phyloP scores from a whole-genome alignment of 2,113 vertebrate genomes.

The Sander lucioperca region DNA sequence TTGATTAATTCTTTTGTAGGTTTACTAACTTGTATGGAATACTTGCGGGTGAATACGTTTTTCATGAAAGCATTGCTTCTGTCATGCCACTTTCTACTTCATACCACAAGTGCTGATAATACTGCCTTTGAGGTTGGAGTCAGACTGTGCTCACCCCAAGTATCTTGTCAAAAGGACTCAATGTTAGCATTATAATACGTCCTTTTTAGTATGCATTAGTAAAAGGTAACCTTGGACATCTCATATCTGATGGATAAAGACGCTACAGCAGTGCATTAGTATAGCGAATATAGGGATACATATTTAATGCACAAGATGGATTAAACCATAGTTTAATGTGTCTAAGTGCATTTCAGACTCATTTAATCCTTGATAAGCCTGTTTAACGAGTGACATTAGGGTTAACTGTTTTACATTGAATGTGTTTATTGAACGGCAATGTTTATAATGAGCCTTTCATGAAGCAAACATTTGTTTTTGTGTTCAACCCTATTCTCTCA shows the following conservation, averaged over 20 bases:
- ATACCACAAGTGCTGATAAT: not conserved
- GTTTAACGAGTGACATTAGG: slow-evolving; percentile 26
- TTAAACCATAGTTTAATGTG: not conserved
- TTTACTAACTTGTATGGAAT: not conserved
- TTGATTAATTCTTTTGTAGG: not conserved
- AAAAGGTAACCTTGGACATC: slow-evolving; percentile 31
- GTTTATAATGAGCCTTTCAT: slow-evolving; percentile 8
- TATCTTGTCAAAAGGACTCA: too few relatives aligned
- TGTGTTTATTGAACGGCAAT: not conserved
- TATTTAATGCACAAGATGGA: not conserved
- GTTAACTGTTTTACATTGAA: slow-evolving; percentile 13
- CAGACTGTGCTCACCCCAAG: slow-evolving; percentile 1
- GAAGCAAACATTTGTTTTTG: not conserved
- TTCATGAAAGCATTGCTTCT: not conserved
- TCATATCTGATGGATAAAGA: not conserved
- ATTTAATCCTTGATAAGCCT: slow-evolving; percentile 24
- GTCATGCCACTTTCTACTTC: too few relatives aligned
- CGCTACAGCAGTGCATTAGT: not conserved
- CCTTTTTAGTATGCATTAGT: slow-evolving; percentile 9
- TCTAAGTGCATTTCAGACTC: slow-evolving; percentile 8
- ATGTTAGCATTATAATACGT: not conserved
- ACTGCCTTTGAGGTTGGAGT: not conserved
- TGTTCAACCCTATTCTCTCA: not conserved
- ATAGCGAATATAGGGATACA: not conserved
- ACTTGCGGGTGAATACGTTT: not conserved